Base-by-base conservation (phyloP, 2,797 vertebrate genomes). In the Oophaga sylvatica region DNA sequence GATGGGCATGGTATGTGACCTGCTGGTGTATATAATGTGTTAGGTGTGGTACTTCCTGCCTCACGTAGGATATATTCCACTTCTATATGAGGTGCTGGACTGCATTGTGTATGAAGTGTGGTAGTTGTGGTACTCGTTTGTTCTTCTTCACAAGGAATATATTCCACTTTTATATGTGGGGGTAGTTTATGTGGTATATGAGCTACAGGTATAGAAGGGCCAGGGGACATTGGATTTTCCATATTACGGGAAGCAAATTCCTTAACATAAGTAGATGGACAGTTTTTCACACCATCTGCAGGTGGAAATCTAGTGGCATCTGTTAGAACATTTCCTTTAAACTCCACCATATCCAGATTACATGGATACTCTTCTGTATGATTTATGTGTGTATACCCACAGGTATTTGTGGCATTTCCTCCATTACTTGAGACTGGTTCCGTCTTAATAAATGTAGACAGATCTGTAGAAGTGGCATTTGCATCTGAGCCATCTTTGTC, bases 401-500 rank as follows among this genome's bases (percentile, higher is more conserved):
- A 20, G 20, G 73, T 22, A 11, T 76, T 48, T n/a, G 20, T n/a
- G 73, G 26, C 0, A 13, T 56, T 22, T 22, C 22, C 73, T 53
- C 68, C 68, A 35, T 77, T 67, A 53, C 53, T 22, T 13, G 53
- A 59, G 26, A 3, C 5, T 16, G 45, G 80, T 56, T 83, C 67
- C 65, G 31, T 53, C n/a, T 83, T 83, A 71, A 83, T 83, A 73
- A 26, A 20, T 13, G 67, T 12, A 71, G 81, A 83, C 2, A 41
- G 26, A 22, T 71, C 22, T 63, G 16, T 17, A 19, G 12, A 62
- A 5, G 59, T 1, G 20, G 7, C 26, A 11, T 57, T 29, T 3
- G 29, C 11, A 19, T 62, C 68, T 57, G 26, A 57, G 65, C 20
- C 8, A 9, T 70, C 26, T 35, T 53, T 29, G 35, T 6, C 26